A percentile compares a stretch with the other conserved stretches of the same genome.
phyloP scores from a whole-genome alignment of 2,888 invertebrate genomes.

The Cheilosia soror region DNA sequence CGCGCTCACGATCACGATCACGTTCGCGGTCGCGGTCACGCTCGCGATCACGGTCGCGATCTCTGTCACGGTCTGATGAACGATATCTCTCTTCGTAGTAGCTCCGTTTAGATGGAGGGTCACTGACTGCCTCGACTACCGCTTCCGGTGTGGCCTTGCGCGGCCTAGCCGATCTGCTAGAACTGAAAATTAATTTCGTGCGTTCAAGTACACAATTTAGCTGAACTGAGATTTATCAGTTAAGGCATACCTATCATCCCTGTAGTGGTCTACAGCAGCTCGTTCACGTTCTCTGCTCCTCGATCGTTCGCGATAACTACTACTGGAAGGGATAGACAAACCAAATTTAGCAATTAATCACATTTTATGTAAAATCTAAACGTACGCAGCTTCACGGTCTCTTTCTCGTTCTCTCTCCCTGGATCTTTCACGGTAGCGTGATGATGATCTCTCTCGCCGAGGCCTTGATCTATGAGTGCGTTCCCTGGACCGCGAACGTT shows the following conservation, averaged over 20 bases:
- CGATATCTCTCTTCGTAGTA: conserved; percentile 96
- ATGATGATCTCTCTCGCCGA: conserved; percentile 84
- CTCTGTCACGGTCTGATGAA: conserved; percentile 88
- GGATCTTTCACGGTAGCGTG: conserved; percentile 89
- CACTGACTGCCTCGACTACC: conserved; percentile 83
- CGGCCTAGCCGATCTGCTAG: conserved; percentile 84
- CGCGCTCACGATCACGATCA: conserved; percentile 87
- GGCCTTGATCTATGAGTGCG: conserved; percentile 84
- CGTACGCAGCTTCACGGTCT: conserved; percentile 86
- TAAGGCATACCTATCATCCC: conserved; percentile 81
- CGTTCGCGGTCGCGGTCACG: conserved; percentile 87
- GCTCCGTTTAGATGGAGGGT: conserved; percentile 83
- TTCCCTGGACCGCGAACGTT: conserved; percentile 85
- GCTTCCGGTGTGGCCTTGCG: conserved; percentile 85
- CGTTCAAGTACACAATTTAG: conserved; percentile 24
- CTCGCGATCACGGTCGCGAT: conserved; percentile 87
- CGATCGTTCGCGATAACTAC: conserved; percentile 87
- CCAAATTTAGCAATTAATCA: conserved; percentile 74
- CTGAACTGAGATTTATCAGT: conserved; percentile 21
- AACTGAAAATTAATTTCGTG: conserved; percentile 74
- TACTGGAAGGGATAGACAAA: conserved; percentile 84
- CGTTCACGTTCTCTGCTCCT: conserved; percentile 89
- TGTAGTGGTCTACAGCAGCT: conserved; percentile 82
- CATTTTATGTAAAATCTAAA: conserved; percentile 70
- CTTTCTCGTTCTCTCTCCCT: conserved; percentile 88